Base-by-base conservation (phyloP, 2,797 vertebrate species). In the Bucorvus abyssinicus region DNA sequence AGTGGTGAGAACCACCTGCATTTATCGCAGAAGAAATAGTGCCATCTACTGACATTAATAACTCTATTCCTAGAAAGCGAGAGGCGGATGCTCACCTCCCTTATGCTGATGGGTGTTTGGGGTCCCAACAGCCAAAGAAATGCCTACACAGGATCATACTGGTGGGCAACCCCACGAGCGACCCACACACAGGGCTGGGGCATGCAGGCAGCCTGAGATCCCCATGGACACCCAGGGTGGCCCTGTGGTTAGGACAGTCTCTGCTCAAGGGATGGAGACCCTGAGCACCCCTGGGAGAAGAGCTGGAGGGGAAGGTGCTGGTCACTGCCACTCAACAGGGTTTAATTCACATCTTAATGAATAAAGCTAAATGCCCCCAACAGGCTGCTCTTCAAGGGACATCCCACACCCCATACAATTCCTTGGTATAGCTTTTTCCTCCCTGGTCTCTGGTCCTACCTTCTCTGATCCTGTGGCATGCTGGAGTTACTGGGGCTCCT, bases 1-100 rank as follows among this genome's bases (percentile, higher is more conserved):
- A 2, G 32, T 1, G 59, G 9, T 38, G 86, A 60, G 93, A 88
- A 57, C 9, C 50, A 47, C 29, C 56, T 5, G 59, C 68, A 14
- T n/a, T 91, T 71, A 84, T 74, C 20, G 0, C 79, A 96, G 89
- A 95, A 96, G 91, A 96, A 97, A 96, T 29, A 90, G 95, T 93
- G 93, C 96, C 97, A 97, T 90, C 97, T 97, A 84, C 96, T 84
- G 97, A 94, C 97, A 44, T 30, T 5, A 26, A 30, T 12, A 19
- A n/a, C 59, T 29, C 22, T 14, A 8, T 93, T 93, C 92, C 92
- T 95, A 69, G 95, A 96, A 93, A 95, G 93, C 70, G 0, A 20
- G 63, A 27, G 52, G 16, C 1, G 2, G 36, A 42, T 6, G 57
- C 21, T 65, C 12, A 10, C 34, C 59, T 84, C 24, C 9, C 9